Percentiles rank a stretch among this genome's conserved stretches.
Conservation (phyloP, 2,888 invertebrate species). For the Chaetogeoica ovagalla region DNA sequence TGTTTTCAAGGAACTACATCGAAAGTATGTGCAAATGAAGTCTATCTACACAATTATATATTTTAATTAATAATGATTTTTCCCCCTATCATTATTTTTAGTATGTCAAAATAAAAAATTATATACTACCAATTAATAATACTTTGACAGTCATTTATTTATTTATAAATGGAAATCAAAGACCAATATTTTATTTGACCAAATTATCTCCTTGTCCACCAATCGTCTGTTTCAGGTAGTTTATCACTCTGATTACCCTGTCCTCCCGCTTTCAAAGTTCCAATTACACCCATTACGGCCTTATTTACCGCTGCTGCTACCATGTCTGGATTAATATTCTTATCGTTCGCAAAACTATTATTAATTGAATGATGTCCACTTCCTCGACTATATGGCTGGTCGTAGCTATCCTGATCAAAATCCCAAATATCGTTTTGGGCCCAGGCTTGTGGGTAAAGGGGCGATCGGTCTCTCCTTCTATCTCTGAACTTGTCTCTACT, state of each 20-base stretch:
- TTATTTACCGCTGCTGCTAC: conserved; percentile 55
- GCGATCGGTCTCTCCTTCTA: conserved; percentile 53
- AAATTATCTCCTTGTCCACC: conserved; percentile 46
- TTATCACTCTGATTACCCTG: conserved; percentile 39
- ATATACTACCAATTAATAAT: background rate
- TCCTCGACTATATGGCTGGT: conserved; percentile 34
- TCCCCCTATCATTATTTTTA: background rate
- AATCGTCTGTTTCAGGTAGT: conserved; percentile 30
- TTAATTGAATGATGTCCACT: conserved; percentile 29
- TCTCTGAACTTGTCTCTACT: conserved; percentile 43
- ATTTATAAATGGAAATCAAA: background rate
- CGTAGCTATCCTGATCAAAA: conserved; percentile 50
- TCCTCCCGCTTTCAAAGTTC: conserved; percentile 52
- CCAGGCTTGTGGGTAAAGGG: conserved; percentile 33
- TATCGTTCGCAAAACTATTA: conserved; percentile 27
- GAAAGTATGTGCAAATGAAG: too few species aligned
- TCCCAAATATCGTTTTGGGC: conserved; percentile 43
- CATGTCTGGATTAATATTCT: conserved; percentile 53
- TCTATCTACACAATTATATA: too few species aligned
- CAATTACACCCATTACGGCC: conserved; percentile 55
- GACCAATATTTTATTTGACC: background rate
- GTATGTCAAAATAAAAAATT: background rate
- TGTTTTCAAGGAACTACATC: conserved; percentile 5
- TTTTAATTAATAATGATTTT: too few species aligned
- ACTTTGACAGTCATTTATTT: background rate